phyloP scores from a whole-genome alignment of 2,888 invertebrate genomes.

The Fragum whitleyi region DNA sequence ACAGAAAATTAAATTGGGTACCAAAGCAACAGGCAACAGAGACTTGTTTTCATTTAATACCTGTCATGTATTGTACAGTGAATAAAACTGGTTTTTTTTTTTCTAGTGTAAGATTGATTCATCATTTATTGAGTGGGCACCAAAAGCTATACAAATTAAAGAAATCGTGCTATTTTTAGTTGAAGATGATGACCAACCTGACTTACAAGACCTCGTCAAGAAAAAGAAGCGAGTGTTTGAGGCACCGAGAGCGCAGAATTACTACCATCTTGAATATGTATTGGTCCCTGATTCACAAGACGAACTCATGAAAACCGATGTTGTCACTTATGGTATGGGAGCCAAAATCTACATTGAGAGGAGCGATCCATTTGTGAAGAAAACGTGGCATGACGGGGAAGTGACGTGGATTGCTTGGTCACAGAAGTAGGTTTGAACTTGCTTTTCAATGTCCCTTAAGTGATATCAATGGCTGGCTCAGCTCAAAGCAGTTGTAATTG shows the following conservation, averaged over 20 bases:
- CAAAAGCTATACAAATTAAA: too few relatives aligned
- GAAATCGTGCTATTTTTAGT: slow-evolving; percentile 42
- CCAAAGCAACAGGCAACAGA: too few relatives aligned
- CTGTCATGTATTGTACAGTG: too few relatives aligned
- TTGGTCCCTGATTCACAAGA: slow-evolving; percentile 81
- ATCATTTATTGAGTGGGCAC: too few relatives aligned
- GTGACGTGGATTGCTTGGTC: slow-evolving; percentile 84
- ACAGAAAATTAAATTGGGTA: too few relatives aligned
- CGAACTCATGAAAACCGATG: slow-evolving; percentile 82
- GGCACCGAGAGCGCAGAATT: slow-evolving; percentile 81
- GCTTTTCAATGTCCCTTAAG: too few relatives aligned
- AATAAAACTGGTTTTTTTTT: not conserved
- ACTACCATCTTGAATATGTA: slow-evolving; percentile 83
- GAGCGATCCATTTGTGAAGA: slow-evolving; percentile 81
- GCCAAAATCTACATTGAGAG: slow-evolving; percentile 84
- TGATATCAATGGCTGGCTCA: not conserved
- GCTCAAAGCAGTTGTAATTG: not conserved
- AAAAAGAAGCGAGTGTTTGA: slow-evolving; percentile 81
- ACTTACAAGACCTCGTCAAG: slow-evolving; percentile 74
- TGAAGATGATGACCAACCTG: slow-evolving; percentile 75
- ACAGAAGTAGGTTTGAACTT: slow-evolving; percentile 79
- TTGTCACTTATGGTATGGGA: slow-evolving; percentile 83
- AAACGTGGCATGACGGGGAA: slow-evolving; percentile 84
- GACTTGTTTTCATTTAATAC: too few relatives aligned
- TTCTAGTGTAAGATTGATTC: too few relatives aligned